Evolutionary conservation across 2,113 vertebrate species (phyloP), one percentile per base, ranked within the genome.

Genomic region (Prinia subflava): DNA sequence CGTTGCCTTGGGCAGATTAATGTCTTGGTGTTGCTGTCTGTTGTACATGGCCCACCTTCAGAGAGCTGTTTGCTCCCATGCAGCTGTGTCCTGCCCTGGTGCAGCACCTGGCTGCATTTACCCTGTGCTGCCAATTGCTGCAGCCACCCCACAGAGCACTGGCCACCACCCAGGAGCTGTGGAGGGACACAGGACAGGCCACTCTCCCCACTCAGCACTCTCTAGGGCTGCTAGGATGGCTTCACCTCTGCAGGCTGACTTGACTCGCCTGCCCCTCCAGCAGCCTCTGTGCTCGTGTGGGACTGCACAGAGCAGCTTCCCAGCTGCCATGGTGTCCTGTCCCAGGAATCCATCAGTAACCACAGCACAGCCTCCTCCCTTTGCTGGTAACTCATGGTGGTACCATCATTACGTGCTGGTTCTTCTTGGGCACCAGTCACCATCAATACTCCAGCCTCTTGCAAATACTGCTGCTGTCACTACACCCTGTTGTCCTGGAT

Each of bases 71-170:
- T 19, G 24, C 23, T 30, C 19, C 53, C 2, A 2, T 13, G 63
- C n/a, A 22, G 52, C n/a, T 3, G 0, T n/a, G 79, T 23, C 44
- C 64, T n/a, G 57, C 57, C 57, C 56, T 4, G 2, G 4, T 30
- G 42, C n/a, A 20, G 25, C 16, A 7, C 69, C 50, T 2, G 7
- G 9, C 17, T 15, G 39, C 15, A 1, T 9, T 33, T 2, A 9
- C n/a, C 28, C 50, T 3, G 0, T 5, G 0, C 5, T 33, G n/a
- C 27, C 28, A 14, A 2, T 2, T 9, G 44, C 53, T 69, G 65
- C 35, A 41, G 65, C 65, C 30, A 3, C 19, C 9, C 44, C 55
- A 4, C 53, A 28, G 44, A 35, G 44, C 53, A 1, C 17, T 9
- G 22, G 19, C 35, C 35, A 5, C 44, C 35, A 3, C 7, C 35